Evolutionary conservation across 2,113 vertebrate species (phyloP).

Genomic region (Crotophaga sulcirostris): DNA sequence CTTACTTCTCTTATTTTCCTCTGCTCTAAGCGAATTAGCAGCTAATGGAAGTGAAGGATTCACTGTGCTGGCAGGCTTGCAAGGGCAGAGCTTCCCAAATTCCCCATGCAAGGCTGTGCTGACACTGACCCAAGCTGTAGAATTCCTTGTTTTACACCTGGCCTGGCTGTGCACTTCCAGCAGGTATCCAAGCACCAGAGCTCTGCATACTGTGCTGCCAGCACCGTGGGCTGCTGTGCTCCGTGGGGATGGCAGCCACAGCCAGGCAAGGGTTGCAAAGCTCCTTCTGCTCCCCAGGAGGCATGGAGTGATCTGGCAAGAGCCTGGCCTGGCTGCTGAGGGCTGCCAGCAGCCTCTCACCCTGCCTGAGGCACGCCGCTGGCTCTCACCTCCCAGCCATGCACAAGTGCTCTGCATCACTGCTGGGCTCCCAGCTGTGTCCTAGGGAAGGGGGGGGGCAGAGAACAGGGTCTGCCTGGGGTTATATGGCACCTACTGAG

Average conservation of each 20-base stretch:
- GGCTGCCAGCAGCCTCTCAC: not conserved
- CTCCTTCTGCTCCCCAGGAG: not conserved
- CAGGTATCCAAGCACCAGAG: fast-evolving
- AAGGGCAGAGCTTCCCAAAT: not conserved
- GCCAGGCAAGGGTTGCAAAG: fast-evolving
- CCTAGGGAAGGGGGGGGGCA: not conserved
- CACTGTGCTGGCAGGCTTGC: not conserved
- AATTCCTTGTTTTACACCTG: not conserved
- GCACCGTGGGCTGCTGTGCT: not conserved
- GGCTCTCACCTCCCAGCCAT: not conserved
- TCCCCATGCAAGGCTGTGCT: not conserved
- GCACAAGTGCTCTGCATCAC: not conserved
- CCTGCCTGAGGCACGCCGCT: not conserved
- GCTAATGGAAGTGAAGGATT: not conserved
- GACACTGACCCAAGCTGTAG: not conserved
- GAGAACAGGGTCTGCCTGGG: not conserved
- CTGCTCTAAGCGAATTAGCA: not conserved
- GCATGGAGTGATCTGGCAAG: fast-evolving
- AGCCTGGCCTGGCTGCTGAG: not conserved
- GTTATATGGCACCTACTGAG: not conserved
- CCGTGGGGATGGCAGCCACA: not conserved
- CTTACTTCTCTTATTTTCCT: not conserved
- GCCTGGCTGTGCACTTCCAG: not conserved
- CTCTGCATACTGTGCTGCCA: not conserved
- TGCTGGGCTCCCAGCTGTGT: not conserved